phyloP scores from a whole-genome alignment of 2,888 invertebrate species.

The Chrysolina americana region DNA sequence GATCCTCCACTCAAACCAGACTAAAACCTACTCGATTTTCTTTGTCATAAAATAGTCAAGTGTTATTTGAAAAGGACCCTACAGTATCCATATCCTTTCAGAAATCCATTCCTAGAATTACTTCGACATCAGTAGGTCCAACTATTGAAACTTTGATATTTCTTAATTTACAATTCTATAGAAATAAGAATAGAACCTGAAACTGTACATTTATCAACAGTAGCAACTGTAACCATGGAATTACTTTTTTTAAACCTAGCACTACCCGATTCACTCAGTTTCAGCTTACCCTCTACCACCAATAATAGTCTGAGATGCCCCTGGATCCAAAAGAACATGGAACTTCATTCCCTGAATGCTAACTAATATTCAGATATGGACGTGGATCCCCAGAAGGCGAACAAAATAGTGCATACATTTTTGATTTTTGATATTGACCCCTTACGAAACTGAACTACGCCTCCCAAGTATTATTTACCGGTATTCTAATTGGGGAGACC shows the following conservation, averaged over 20 bases:
- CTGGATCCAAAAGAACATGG: slow-evolving; percentile 32
- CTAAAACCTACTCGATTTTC: background rate
- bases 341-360: slow-evolving; percentile 34
- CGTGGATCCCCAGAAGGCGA: slow-evolving; percentile 23
- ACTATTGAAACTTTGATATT: too few species aligned
- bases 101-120: slow-evolving; percentile 42
- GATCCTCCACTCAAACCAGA: too few species aligned
- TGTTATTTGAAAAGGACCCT: background rate
- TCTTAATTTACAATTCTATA: too few species aligned
- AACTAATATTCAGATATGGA: too few species aligned
- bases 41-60: background rate
- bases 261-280: too few species aligned
- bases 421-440: slow-evolving; percentile 6
- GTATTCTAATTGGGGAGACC: slow-evolving; percentile 28
- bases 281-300: slow-evolving; percentile 25
- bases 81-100: slow-evolving; percentile 38
- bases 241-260: too few species aligned
- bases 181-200: too few species aligned
- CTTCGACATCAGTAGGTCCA: slow-evolving; percentile 32
- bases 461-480: slow-evolving; percentile 29
- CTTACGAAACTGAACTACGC: slow-evolving; percentile 34
- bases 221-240: too few species aligned
- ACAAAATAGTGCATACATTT: slow-evolving; percentile 26
- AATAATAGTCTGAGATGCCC: slow-evolving; percentile 29
- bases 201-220: too few species aligned